Percentiles rank a stretch among this genome's conserved stretches.
These are phyloP conservation scores for Telmatochromis brachygnathus DNA, from an alignment of 2,113 vertebrate species.

Conservation along the genomic window DNA sequence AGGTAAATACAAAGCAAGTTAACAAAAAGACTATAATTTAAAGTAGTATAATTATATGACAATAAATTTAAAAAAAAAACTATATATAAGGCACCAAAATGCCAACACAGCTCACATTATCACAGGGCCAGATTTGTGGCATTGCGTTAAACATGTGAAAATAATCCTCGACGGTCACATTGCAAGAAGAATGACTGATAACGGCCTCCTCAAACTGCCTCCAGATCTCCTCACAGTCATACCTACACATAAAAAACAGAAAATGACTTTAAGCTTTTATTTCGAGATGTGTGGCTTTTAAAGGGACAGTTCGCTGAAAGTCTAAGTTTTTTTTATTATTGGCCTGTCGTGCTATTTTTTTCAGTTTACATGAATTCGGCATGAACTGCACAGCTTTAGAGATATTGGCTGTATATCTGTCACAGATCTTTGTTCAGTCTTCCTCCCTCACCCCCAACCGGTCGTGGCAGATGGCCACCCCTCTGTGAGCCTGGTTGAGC, in stretches of 20 bases:
- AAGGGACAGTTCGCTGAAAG: rapidly evolving
- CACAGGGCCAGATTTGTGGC: conserved; percentile 57
- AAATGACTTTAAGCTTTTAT: background rate
- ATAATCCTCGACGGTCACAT: conserved; percentile 60
- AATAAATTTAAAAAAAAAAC: rapidly evolving
- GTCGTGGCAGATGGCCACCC: too few relatives aligned
- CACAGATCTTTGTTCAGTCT: background rate
- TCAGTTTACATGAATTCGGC: rapidly evolving
- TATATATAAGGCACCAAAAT: background rate
- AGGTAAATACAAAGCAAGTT: background rate
- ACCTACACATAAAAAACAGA: conserved; percentile 24
- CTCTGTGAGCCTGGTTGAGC: too few relatives aligned
- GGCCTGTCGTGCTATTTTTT: background rate
- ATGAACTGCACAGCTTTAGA: background rate
- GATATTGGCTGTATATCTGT: background rate
- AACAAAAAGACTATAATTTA: background rate
- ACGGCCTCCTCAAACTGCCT: conserved; percentile 66
- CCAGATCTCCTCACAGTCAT: conserved; percentile 73
- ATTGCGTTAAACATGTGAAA: conserved; percentile 50
- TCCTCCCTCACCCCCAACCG: too few relatives aligned
- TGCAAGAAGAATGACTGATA: conserved; percentile 49
- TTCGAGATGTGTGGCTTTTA: rapidly evolving
- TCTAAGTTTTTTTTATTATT: background rate
- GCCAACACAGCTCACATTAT: conserved; percentile 34
- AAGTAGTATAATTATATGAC: rapidly evolving